These are phyloP conservation scores for Batillaria attramentaria DNA, from an alignment of 1,140 invertebrate genomes.

Conservation along the genomic window DNA sequence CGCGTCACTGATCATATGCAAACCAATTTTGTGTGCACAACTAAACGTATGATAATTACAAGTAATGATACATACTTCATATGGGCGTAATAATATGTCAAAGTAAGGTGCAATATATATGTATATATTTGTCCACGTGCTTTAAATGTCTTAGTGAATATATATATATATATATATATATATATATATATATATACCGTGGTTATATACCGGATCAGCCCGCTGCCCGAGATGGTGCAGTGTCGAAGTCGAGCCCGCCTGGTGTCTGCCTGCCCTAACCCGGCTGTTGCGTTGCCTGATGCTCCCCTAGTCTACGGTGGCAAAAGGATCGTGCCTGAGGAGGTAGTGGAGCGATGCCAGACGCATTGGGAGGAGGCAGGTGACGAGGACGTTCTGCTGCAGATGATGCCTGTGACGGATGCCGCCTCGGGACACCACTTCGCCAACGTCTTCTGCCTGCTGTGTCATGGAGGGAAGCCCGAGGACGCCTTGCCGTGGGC, in stretches of 20 bases:
- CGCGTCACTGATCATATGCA: too few species aligned
- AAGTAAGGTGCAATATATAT: too few species aligned
- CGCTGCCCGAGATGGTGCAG: background rate
- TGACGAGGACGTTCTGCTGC: background rate
- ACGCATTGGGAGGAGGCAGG: background rate
- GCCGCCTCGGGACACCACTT: background rate
- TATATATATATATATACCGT: too few species aligned
- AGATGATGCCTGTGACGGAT: constrained; percentile 2
- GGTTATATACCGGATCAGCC: too few species aligned
- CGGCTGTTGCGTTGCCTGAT: background rate
- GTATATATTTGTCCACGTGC: too few species aligned
- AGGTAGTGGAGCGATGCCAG: background rate
- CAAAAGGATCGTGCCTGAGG: background rate
- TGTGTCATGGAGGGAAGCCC: background rate
- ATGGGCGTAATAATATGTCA: too few species aligned
- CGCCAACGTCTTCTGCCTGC: constrained; percentile 5
- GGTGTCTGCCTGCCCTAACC: background rate
- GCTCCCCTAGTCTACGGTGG: background rate
- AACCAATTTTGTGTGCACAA: too few species aligned
- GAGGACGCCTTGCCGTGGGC: background rate
- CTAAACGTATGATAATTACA: too few species aligned
- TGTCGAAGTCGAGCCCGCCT: constrained; percentile 1
- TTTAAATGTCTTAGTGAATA: too few species aligned
- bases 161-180: too few species aligned
- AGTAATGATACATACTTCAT: too few species aligned